A percentile compares a stretch with the other conserved stretches of the same genome.
Conservation (phyloP, 2,888 invertebrate genomes). For the Tetrapedia diversipes region DNA sequence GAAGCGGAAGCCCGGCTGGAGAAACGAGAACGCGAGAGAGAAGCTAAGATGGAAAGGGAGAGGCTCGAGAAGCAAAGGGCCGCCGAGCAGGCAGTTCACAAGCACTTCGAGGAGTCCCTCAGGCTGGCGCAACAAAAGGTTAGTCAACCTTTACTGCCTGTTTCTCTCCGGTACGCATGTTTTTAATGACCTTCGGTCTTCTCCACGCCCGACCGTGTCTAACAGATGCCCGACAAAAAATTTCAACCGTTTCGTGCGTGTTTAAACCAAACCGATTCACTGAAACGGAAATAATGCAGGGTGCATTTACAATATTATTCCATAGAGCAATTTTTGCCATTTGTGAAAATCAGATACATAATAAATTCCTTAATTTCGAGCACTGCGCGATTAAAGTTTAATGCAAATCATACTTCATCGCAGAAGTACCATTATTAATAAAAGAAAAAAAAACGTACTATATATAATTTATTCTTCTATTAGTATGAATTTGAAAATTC, state of each 20-base stretch:
- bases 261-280: slow-evolving; percentile 19
- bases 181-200: slow-evolving; percentile 51
- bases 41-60: slow-evolving; percentile 84
- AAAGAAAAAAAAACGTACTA: too few species aligned
- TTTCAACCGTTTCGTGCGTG: slow-evolving; percentile 14
- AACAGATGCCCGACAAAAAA: slow-evolving; percentile 55
- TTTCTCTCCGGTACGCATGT: slow-evolving; percentile 39
- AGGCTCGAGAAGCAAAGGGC: slow-evolving; percentile 85
- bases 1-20: slow-evolving; percentile 87
- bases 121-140: slow-evolving; percentile 91
- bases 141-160: slow-evolving; percentile 74
- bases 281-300: too few species aligned
- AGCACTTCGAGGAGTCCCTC: slow-evolving; percentile 95
- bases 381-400: too few species aligned
- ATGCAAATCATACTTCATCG: too few species aligned
- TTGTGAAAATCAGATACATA: too few species aligned
- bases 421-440: too few species aligned
- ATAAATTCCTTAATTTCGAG: too few species aligned
- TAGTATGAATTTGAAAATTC: too few species aligned
- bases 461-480: too few species aligned
- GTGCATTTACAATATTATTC: too few species aligned
- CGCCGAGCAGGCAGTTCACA: slow-evolving; percentile 89
- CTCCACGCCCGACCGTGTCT: slow-evolving; percentile 11
- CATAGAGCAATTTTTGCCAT: too few species aligned
- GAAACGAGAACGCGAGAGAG: slow-evolving; percentile 85